Evolutionary conservation across 2,113 vertebrate genomes (phyloP), one percentile per base, ranked within the genome.

Genomic region (Syrrhaptes paradoxus): DNA sequence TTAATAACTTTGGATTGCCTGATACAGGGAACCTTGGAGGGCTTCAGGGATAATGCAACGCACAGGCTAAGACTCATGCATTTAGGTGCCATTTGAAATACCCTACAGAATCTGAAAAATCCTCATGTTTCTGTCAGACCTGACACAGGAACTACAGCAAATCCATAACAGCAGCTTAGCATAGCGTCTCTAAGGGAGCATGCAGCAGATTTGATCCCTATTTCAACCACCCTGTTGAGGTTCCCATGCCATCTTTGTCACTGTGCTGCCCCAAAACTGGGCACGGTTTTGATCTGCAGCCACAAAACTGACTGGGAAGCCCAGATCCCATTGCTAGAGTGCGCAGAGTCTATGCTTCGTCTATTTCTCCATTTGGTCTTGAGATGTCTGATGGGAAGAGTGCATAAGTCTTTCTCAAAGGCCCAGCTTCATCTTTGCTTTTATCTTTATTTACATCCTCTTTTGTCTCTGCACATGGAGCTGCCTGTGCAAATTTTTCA

Each of bases 101-200:
- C 17, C 29, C 7, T 32, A 16, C 7, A 9, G 31, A 6, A 45
- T 58, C 20, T 71, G 36, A 63, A 82, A 78, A 89, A 28, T 45
- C 32, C 20, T 36, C 3, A 1, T 58, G 11, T 71, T 3, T 1
- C 32, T 82, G 36, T 49, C 52, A 67, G 54, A 78, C 12, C 31
- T 46, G 36, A 25, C 17, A 36, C 14, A 36, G 29, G 45, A 70
- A 11, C 54, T 52, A 48, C 15, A 52, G 38, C 18, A 52, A 76
- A 22, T 3, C 5, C 7, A 0, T 14, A 43, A 10, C 21, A 67
- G 19, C 61, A 67, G 66, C 13, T 74, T 77, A 24, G 51, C 28
- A 1, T 0, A 15, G 24, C 9, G 34, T 20, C 57, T 82, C 0
- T 0, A 38, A 52, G 41, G 10, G 15, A 75, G 5, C 12, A 18